Evolutionary conservation across 2,113 vertebrate genomes (phyloP).

Genomic region (Ancistrus triradiatus): DNA sequence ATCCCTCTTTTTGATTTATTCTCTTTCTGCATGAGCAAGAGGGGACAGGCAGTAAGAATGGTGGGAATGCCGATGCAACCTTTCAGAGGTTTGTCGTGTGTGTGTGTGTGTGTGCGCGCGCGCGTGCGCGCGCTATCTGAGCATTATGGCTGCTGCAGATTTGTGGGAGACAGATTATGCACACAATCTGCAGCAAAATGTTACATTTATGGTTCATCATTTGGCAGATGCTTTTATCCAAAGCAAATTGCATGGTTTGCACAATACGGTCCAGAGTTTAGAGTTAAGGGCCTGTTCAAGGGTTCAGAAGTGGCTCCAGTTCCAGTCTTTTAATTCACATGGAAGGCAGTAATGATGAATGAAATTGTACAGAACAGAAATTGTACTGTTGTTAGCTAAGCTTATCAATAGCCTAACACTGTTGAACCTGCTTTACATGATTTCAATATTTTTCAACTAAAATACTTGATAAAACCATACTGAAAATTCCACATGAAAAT

Average conservation of each 20-base stretch:
- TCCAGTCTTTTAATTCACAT: no score
- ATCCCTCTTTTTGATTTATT: slow-evolving; percentile 53
- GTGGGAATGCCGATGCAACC: slow-evolving; percentile 52
- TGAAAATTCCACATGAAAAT: no score
- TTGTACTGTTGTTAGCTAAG: no score
- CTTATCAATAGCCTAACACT: no score
- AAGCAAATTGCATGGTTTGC: neutral
- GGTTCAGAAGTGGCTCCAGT: neutral
- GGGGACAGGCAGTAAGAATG: slow-evolving; percentile 37
- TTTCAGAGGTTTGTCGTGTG: slow-evolving; percentile 37
- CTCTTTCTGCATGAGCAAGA: slow-evolving; percentile 31
- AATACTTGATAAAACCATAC: no score
- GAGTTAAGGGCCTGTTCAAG: neutral
- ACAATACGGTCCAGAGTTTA: neutral
- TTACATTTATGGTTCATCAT: neutral
- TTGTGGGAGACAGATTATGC: neutral
- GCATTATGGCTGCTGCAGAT: neutral
- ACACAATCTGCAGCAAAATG: neutral
- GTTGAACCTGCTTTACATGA: no score
- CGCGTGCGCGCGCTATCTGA: slow-evolving; percentile 12
- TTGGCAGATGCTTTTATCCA: neutral
- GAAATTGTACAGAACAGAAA: no score
- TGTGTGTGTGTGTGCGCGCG: slow-evolving; percentile 12
- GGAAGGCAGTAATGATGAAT: no score
- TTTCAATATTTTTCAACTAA: no score